Evolutionary conservation across 2,797 vertebrate species (phyloP), one percentile per base, ranked within the genome.

Genomic region (Neosilurus hyrtlii): DNA sequence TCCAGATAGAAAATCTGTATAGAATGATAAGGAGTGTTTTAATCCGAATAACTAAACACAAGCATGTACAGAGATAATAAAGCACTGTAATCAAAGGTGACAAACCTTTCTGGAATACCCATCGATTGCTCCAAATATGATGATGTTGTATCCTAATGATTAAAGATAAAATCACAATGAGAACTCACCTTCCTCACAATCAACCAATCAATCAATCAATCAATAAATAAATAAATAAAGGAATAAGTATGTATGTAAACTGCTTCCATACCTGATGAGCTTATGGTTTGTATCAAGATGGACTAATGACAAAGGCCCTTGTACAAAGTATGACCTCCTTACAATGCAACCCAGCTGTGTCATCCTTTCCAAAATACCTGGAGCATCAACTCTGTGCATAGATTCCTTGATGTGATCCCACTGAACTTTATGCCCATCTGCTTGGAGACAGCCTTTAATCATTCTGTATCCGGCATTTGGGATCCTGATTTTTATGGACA

Each of bases 391-490:
- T 80, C 83, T 81, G 71, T 88, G 84, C 87, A 88, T 88, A 9
- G 86, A 88, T 26, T 79, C 81, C 18, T 84, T 83, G 10, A 88
- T 86, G 9, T 79, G 59, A 37, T 84, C 61, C 83, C 85, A 86
- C 6, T 85, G 83, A 80, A 87, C 81, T 62, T 81, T 63, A 63
- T 66, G 51, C 70, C 82, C 54, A 18, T 72, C 67, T 62, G 35
- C 67, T 62, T 87, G 87, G 63, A 86, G 24, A 15, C 24, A 86
- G 2, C 86, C 87, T 77, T 83, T 86, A 0, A 86, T 78, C 84
- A 88, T 87, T 62, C 84, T 61, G 15, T 89, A 88, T 59, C 86
- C 85, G 54, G 81, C 81, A 80, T 83, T 79, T 72, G 85, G 82
- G 16, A 82, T 43, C 49, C 74, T 65, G 18, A 2, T 83, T 79